These are phyloP conservation scores for Cepaea hortensis DNA, from an alignment of 2,888 invertebrate species.

Conservation along the genomic window DNA sequence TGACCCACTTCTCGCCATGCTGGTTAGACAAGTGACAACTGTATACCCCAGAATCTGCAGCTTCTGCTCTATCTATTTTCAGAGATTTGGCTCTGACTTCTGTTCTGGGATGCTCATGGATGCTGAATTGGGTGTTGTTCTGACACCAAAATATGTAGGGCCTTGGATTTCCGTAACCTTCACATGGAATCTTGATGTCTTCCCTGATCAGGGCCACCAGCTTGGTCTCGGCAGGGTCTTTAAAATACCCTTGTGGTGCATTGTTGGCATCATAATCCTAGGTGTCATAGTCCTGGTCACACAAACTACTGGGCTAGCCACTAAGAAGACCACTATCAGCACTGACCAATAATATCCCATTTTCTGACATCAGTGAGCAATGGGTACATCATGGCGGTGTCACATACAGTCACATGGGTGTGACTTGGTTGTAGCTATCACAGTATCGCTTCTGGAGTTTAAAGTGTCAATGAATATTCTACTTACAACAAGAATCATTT, in stretches of 20 bases:
- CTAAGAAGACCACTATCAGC: slow-evolving; percentile 3
- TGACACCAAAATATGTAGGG: slow-evolving; percentile 92
- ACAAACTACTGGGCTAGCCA: not conserved
- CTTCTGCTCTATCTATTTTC: slow-evolving; percentile 53
- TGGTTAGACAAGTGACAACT: slow-evolving; percentile 62
- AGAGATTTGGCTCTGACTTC: slow-evolving; percentile 58
- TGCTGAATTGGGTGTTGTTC: slow-evolving; percentile 80
- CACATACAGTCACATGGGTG: not conserved
- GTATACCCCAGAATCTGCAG: slow-evolving; percentile 62
- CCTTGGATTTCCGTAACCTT: slow-evolving; percentile 84
- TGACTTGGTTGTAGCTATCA: too few species aligned
- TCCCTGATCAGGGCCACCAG: slow-evolving; percentile 51
- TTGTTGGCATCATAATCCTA: not conserved
- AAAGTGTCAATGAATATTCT: too few species aligned
- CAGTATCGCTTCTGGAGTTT: too few species aligned
- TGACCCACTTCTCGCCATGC: slow-evolving; percentile 62
- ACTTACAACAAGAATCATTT: too few species aligned
- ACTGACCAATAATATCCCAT: slow-evolving; percentile 38
- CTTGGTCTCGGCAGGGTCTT: not conserved
- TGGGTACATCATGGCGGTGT: slow-evolving; percentile 30
- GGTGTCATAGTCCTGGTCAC: not conserved
- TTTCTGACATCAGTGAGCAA: slow-evolving; percentile 28
- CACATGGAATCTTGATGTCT: slow-evolving; percentile 82
- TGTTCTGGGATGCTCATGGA: slow-evolving; percentile 50
- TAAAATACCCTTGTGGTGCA: slow-evolving; percentile 30